Evolutionary conservation across 1,140 invertebrate genomes (phyloP).

Genomic region (Apis mellifera): DNA sequence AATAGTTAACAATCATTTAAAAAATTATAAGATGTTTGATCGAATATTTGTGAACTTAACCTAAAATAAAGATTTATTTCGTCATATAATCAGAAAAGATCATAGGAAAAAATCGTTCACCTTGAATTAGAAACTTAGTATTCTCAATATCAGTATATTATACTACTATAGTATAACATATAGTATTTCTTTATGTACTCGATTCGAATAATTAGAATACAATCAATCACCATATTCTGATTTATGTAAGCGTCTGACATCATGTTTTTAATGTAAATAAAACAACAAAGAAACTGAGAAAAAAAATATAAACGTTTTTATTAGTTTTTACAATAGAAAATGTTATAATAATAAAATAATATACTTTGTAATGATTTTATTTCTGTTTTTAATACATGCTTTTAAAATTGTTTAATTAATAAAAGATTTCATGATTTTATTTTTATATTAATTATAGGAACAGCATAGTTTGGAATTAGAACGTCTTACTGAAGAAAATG

Average conservation of each 20-base stretch:
- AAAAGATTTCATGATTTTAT: conserved; percentile 13
- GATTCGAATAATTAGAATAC: conserved; percentile 25
- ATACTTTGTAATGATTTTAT: not conserved
- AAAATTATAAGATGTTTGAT: not conserved
- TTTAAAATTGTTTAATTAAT: not conserved
- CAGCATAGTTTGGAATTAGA: conserved; percentile 85
- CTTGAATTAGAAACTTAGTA: conserved; percentile 16
- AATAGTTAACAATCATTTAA: not conserved
- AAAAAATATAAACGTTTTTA: not conserved
- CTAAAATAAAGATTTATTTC: conserved; percentile 33
- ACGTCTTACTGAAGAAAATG: conserved; percentile 88
- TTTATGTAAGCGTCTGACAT: conserved; percentile 28
- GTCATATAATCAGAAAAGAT: not conserved
- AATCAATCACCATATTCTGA: conserved; percentile 24
- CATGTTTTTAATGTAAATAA: not conserved
- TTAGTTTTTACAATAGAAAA: not conserved
- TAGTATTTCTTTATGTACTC: conserved; percentile 13
- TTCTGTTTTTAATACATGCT: no score
- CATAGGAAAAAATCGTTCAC: not conserved
- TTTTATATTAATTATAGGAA: conserved; percentile 77
- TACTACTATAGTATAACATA: not conserved
- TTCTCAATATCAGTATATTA: conserved; percentile 20
- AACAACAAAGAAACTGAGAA: not conserved
- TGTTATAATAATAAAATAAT: not conserved
- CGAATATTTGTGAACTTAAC: conserved; percentile 27